phyloP scores from a whole-genome alignment of 2,888 invertebrate genomes.

The Cantharis rustica region DNA sequence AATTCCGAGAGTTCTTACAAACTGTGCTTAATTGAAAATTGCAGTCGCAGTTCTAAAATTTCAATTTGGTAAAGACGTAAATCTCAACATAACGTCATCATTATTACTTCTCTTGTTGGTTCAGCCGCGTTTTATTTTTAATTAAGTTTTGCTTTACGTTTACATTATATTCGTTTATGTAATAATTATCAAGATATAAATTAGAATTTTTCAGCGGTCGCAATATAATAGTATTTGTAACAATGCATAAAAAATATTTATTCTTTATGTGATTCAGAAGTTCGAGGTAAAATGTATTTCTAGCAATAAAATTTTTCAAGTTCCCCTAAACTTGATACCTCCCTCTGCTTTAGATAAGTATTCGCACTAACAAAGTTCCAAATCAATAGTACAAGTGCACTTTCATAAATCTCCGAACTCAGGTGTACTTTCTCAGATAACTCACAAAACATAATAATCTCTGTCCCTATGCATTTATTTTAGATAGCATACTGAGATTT shows the following conservation, averaged over 20 bases:
- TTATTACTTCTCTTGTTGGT: slow-evolving; percentile 24
- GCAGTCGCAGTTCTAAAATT: slow-evolving; percentile 28
- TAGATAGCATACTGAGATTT: slow-evolving; percentile 15
- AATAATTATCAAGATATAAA: slow-evolving; percentile 8
- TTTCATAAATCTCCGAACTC: slow-evolving; percentile 24
- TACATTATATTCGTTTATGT: slow-evolving; percentile 18
- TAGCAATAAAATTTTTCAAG: slow-evolving; percentile 19
- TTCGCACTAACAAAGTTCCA: slow-evolving; percentile 26
- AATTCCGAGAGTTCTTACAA: slow-evolving; percentile 24
- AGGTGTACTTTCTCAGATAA: slow-evolving; percentile 31
- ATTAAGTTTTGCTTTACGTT: slow-evolving; percentile 24
- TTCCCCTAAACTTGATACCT: slow-evolving; percentile 22
- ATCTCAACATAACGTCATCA: slow-evolving; percentile 29
- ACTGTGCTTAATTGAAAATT: slow-evolving; percentile 28
- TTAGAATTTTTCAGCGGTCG: slow-evolving; percentile 11
- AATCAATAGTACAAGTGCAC: slow-evolving; percentile 29
- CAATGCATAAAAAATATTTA: neutral
- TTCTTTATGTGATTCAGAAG: neutral
- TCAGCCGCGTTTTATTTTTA: slow-evolving; percentile 28
- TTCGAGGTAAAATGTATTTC: slow-evolving; percentile 7
- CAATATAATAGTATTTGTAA: neutral
- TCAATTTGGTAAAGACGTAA: slow-evolving; percentile 29
- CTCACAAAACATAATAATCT: slow-evolving; percentile 30
- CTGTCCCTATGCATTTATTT: slow-evolving; percentile 24
- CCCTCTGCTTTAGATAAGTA: slow-evolving; percentile 20